Base-by-base conservation (phyloP, 2,888 invertebrate genomes). In the Lasiommata megera region DNA sequence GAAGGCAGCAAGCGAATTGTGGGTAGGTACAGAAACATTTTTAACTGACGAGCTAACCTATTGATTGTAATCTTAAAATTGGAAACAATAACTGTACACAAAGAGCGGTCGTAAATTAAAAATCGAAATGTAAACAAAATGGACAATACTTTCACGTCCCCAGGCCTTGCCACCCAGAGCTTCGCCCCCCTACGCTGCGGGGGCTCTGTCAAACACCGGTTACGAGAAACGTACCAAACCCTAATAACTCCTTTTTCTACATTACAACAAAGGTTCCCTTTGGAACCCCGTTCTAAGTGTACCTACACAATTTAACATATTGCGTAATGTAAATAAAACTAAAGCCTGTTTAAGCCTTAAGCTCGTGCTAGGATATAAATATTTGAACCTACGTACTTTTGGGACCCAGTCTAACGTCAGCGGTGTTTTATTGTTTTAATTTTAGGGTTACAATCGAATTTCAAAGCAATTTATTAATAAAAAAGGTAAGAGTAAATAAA, bases 401-500 rank as follows among this genome's bases (percentile, higher is more conserved):
- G n/a, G n/a, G n/a, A n/a, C n/a, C n/a, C n/a, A n/a, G n/a, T n/a
- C n/a, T n/a, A n/a, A n/a, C n/a, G n/a, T n/a, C n/a, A n/a, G n/a
- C n/a, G n/a, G n/a, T n/a, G n/a, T n/a, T n/a, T n/a, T n/a, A n/a
- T n/a, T n/a, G n/a, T n/a, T n/a, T n/a, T n/a, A n/a, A n/a, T n/a
- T n/a, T n/a, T n/a, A n/a, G n/a, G n/a, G n/a, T n/a, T n/a, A n/a
- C n/a, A n/a, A n/a, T n/a, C n/a, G 5, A 46, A 46, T 46, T 16
- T 46, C 31, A 46, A 14, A 31, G 8, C 16, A 38, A 57, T 54
- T 63, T 62, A 67, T 70, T 66, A 69, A 68, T 69, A 67, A 66
- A 66, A 66, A 63, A 63, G 62, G 54, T 50, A 62, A 66, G 61
- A 63, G 61, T 64, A 64, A 67, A 64, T 64, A 67, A 63, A 64